Conservation (phyloP, 2,888 invertebrate genomes). For the Erynnis tages region DNA sequence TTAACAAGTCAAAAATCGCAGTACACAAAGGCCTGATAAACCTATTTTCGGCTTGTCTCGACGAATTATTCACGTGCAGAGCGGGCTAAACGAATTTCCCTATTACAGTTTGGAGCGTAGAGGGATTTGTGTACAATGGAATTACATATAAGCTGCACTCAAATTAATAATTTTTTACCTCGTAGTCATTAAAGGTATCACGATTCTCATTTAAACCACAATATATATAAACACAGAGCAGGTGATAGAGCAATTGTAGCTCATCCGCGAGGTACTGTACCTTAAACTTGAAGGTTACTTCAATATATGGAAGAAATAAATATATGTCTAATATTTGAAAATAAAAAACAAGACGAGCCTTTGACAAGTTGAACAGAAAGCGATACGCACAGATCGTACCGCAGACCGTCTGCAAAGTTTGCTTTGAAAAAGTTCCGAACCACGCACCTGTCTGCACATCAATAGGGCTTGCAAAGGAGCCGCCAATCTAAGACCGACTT, state of each 20-base stretch:
- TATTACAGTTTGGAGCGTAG: slow-evolving; percentile 4
- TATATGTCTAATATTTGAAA: no score
- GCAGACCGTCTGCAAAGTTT: slow-evolving; percentile 64
- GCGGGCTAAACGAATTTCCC: slow-evolving; percentile 13
- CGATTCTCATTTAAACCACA: no score
- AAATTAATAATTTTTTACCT: no score
- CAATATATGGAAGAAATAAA: no score
- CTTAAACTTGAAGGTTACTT: no score
- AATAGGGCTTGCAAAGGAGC: slow-evolving; percentile 51
- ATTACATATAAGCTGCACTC: not conserved
- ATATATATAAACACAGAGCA: no score
- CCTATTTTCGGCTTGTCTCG: slow-evolving; percentile 10
- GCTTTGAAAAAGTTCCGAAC: slow-evolving; percentile 61
- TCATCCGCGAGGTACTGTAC: no score
- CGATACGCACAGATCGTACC: slow-evolving; percentile 25
- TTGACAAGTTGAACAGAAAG: no score
- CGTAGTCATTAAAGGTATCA: no score
- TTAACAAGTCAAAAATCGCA: slow-evolving; percentile 8
- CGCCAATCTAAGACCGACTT: no score
- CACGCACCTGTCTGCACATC: slow-evolving; percentile 59
- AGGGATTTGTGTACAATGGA: not conserved
- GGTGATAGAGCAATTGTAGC: no score
- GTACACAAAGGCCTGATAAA: slow-evolving; percentile 11
- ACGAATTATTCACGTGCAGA: slow-evolving; percentile 14
- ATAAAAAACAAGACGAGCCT: no score